These are phyloP conservation scores for Sisor rabdophorus DNA, from an alignment of 2,113 vertebrate genomes.

Conservation along the genomic window DNA sequence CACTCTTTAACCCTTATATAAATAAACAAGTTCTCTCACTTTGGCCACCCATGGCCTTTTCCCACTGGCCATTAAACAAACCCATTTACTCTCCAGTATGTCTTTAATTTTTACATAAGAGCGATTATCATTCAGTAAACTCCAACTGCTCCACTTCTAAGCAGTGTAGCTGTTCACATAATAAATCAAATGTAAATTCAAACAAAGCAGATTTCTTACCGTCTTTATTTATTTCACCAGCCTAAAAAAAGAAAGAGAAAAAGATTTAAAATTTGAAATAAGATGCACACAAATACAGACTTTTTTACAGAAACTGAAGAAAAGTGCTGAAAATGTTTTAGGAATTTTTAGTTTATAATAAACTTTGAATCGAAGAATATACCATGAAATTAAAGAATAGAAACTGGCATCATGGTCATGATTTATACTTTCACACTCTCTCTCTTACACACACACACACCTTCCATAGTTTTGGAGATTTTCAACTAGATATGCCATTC, in stretches of 20 bases:
- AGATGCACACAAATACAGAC: neutral
- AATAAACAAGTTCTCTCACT: neutral
- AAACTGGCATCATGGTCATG: too few species aligned
- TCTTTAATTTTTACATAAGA: neutral
- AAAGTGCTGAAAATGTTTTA: neutral
- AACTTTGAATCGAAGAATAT: neutral
- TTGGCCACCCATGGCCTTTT: neutral
- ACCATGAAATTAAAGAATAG: neutral
- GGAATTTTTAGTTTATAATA: too few species aligned
- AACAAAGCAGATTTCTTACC: constrained; percentile 60
- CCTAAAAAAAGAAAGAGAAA: constrained; percentile 56
- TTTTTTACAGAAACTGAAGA: too few species aligned
- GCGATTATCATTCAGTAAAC: neutral
- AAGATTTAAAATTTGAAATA: constrained; percentile 6
- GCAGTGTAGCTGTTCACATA: constrained; percentile 1
- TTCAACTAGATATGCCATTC: too few species aligned
- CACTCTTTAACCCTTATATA: neutral
- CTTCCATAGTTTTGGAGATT: too few species aligned
- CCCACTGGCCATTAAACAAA: constrained; percentile 3
- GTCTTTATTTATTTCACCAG: constrained; percentile 64
- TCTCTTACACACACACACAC: too few species aligned
- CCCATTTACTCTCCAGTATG: neutral
- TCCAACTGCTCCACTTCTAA: neutral
- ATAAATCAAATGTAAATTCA: neutral
- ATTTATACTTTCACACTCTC: too few species aligned